phyloP scores from a whole-genome alignment of 37 sponge, comb jelly and placozoan species.

The Dysidea cf. avara region DNA sequence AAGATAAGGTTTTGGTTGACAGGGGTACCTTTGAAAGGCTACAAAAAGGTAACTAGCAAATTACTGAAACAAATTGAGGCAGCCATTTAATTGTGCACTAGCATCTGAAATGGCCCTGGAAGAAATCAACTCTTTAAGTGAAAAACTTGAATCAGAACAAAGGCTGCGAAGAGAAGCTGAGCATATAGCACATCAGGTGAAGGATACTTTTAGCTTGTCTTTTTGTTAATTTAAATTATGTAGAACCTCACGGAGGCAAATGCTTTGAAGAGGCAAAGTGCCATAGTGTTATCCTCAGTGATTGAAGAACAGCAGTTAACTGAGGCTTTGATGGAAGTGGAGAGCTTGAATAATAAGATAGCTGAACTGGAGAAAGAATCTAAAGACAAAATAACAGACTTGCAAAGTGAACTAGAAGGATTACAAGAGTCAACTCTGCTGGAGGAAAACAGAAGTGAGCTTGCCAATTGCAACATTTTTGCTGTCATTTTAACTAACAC shows the following conservation, averaged over 20 bases:
- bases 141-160: constrained; percentile 26
- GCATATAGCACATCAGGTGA: constrained; percentile 15
- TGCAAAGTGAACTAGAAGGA: constrained; percentile 8
- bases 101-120: constrained; percentile 26
- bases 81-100: no score
- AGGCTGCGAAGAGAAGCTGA: constrained; percentile 1
- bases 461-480: no score
- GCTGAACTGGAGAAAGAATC: constrained; percentile 14
- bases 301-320: constrained; percentile 23
- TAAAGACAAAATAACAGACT: constrained; percentile 6
- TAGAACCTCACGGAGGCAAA: constrained; percentile 5
- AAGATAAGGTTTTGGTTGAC: constrained; percentile 1
- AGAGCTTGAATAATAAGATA: constrained; percentile 29
- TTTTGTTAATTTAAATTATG: not conserved
- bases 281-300: constrained; percentile 19
- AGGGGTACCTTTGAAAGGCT: constrained; percentile 21
- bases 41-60: constrained; percentile 22
- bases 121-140: constrained; percentile 13
- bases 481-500: no score
- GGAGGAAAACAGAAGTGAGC: constrained; percentile 40
- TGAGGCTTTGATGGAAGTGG: constrained; percentile 34
- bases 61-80: no score
- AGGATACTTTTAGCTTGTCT: not conserved
- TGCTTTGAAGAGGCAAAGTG: constrained; percentile 36
- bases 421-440: constrained; percentile 33